phyloP scores from a whole-genome alignment of 1,140 invertebrate species.

The Bombus affinis region DNA sequence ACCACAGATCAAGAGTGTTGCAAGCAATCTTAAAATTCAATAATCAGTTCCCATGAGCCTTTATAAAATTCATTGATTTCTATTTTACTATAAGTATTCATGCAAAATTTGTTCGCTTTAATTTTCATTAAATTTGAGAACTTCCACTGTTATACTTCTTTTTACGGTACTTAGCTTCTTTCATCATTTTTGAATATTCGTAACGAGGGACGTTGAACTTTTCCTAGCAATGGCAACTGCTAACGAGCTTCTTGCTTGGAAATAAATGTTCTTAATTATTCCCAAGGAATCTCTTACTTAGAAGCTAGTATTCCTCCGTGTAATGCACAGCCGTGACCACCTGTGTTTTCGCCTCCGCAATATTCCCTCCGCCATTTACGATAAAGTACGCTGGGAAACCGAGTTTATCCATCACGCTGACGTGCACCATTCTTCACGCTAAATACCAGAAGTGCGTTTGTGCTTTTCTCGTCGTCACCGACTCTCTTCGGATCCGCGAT shows the following conservation, averaged over 20 bases:
- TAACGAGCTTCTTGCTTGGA: conserved; percentile 1
- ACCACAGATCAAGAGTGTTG: too few relatives aligned
- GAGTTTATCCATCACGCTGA: conserved; percentile 70
- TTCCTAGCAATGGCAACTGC: neutral
- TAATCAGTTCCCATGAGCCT: neutral
- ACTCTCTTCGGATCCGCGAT: conserved; percentile 53
- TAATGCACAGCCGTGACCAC: conserved; percentile 46
- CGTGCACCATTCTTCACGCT: conserved; percentile 65
- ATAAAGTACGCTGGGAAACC: conserved; percentile 63
- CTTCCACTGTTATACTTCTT: neutral
- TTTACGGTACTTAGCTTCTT: neutral
- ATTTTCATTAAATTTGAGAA: neutral
- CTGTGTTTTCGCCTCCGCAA: conserved; percentile 62
- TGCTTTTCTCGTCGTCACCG: conserved; percentile 62
- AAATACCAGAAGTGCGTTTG: conserved; percentile 71
- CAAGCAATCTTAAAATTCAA: too few relatives aligned
- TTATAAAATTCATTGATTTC: neutral
- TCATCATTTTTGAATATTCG: neutral
- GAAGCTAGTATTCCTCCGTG: conserved; percentile 32
- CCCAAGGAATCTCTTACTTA: conserved; percentile 50
- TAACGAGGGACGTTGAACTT: conserved; percentile 19
- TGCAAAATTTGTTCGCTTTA: neutral
- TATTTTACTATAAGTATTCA: neutral
- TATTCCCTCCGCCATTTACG: conserved; percentile 34
- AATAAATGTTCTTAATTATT: conserved; percentile 66